Evolutionary conservation across 2,113 vertebrate genomes (phyloP).

Genomic region (Tachysurus fulvidraco): DNA sequence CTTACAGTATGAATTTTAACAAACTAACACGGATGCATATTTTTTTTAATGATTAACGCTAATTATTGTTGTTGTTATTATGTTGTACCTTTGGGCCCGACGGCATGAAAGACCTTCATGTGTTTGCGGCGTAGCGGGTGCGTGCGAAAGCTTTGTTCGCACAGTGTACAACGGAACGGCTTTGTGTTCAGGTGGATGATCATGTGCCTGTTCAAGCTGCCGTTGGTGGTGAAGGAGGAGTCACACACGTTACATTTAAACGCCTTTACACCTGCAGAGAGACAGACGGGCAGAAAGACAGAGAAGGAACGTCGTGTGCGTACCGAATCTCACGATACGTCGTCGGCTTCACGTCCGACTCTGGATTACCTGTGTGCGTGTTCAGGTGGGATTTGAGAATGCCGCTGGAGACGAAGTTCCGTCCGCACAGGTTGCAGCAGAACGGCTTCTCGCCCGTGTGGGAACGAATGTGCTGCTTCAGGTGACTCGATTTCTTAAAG

Average conservation of each 20-base stretch:
- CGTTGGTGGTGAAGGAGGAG: slow-evolving; percentile 94
- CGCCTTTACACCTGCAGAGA: slow-evolving; percentile 85
- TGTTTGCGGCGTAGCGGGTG: slow-evolving; percentile 90
- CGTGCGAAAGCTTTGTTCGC: slow-evolving; percentile 90
- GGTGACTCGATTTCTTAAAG: slow-evolving; percentile 97
- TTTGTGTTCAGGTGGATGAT: slow-evolving; percentile 88
- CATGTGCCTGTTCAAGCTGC: slow-evolving; percentile 95
- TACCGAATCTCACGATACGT: neutral
- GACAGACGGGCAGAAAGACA: neutral
- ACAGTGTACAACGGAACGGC: slow-evolving; percentile 91
- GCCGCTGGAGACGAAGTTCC: slow-evolving; percentile 92
- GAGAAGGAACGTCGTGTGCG: neutral
- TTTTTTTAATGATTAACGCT: neutral
- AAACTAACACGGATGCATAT: no score
- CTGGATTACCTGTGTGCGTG: slow-evolving; percentile 87
- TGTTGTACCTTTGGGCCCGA: slow-evolving; percentile 74
- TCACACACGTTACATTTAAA: slow-evolving; percentile 90
- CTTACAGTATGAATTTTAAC: neutral
- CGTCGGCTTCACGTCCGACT: neutral
- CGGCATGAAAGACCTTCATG: slow-evolving; percentile 87
- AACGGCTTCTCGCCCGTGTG: slow-evolving; percentile 98
- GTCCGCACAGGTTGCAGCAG: slow-evolving; percentile 87
- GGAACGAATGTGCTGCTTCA: slow-evolving; percentile 95
- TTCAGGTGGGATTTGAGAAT: slow-evolving; percentile 97
- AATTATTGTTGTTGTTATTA: neutral